phyloP scores from a whole-genome alignment of 1,140 invertebrate genomes.

The Drosophila ironensis region DNA sequence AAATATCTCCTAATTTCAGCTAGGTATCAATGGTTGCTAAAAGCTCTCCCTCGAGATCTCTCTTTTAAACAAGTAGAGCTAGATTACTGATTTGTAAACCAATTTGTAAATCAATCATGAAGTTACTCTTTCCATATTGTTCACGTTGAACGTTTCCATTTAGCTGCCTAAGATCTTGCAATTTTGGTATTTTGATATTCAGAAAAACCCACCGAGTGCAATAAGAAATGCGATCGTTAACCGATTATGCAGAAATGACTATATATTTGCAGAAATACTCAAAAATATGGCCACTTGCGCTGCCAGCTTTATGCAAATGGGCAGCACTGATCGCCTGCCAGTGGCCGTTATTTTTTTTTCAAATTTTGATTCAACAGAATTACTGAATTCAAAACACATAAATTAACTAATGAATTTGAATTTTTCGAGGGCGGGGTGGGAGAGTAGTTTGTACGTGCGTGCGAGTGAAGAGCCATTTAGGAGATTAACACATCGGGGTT shows the following conservation, averaged over 20 bases:
- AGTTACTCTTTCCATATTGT: no score
- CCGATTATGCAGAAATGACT: not conserved
- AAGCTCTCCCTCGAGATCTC: no score
- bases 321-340: not conserved
- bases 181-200: no score
- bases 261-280: not conserved
- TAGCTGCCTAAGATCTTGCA: no score
- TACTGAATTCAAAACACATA: constrained; percentile 12
- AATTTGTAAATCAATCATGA: no score
- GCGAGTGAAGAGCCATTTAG: constrained; percentile 7
- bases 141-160: no score
- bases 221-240: not conserved
- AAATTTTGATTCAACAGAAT: constrained; percentile 5
- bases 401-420: constrained; percentile 18
- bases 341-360: not conserved
- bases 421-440: not conserved
- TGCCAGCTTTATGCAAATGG: not conserved
- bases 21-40: no score
- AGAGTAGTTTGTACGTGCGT: not conserved
- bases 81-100: no score
- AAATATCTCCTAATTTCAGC: no score
- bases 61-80: no score
- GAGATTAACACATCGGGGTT: constrained; percentile 41
- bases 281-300: not conserved
- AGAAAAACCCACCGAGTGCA: no score